phyloP scores from a whole-genome alignment of 2,113 vertebrate species.

The Tapirus terrestris region DNA sequence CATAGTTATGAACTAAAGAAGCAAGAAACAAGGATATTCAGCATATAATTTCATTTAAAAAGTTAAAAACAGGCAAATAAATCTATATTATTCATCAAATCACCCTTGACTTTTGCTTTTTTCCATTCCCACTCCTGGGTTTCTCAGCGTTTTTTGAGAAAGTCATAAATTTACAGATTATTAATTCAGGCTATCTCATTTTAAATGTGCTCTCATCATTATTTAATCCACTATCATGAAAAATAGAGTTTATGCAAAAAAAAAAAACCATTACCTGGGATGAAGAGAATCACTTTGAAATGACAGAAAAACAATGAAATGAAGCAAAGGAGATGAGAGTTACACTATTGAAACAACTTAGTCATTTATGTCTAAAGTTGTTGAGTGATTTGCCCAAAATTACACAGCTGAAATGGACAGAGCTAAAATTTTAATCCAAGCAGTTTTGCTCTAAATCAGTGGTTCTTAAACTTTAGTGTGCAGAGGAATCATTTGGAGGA shows the following conservation, averaged over 20 bases:
- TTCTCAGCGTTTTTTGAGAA: neutral
- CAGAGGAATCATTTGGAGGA: neutral
- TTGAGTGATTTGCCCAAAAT: neutral
- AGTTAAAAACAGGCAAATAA: neutral
- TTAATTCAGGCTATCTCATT: neutral
- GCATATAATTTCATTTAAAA: neutral
- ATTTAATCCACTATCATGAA: conserved; percentile 11
- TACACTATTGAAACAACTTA: neutral
- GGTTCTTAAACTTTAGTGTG: neutral
- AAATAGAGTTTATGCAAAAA: neutral
- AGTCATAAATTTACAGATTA: neutral
- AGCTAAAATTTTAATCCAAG: neutral
- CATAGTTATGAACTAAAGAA: neutral
- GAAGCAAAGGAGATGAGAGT: neutral
- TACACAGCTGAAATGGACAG: neutral
- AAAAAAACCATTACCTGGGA: neutral
- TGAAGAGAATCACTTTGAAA: neutral
- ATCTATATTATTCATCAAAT: neutral
- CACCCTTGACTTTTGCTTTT: neutral
- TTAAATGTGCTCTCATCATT: neutral
- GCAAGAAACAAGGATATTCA: neutral
- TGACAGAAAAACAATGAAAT: neutral
- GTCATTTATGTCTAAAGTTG: neutral
- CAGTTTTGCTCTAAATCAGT: neutral
- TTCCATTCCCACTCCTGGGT: neutral